These are phyloP conservation scores for Lepilemur ruficaudatus DNA, from an alignment of 2,797 vertebrate genomes.

Conservation along the genomic window DNA sequence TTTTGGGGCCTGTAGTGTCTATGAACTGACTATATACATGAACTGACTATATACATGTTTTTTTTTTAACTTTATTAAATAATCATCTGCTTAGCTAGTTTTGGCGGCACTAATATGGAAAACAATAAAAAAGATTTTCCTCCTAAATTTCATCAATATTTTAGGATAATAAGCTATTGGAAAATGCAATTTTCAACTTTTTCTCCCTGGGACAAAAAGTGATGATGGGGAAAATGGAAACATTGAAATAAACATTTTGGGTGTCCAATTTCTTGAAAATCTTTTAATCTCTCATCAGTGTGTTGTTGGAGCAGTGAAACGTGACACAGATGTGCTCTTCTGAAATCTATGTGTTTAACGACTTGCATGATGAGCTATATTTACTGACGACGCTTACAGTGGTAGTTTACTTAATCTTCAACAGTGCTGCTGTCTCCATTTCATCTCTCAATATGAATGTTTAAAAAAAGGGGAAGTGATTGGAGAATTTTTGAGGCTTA, in stretches of 20 bases:
- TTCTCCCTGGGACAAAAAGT: slow-evolving; percentile 35
- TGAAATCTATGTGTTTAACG: neutral
- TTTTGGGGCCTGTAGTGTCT: neutral
- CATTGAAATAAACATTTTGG: slow-evolving; percentile 50
- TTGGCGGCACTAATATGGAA: neutral
- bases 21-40: neutral
- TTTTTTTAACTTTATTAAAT: slow-evolving; percentile 44
- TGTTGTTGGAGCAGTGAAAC: slow-evolving; percentile 31
- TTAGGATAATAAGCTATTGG: slow-evolving; percentile 44
- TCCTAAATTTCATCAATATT: slow-evolving; percentile 48
- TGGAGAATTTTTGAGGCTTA: slow-evolving; percentile 7
- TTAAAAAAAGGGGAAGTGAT: slow-evolving; percentile 18
- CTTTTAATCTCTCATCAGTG: slow-evolving; percentile 36
- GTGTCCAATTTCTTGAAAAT: slow-evolving; percentile 40
- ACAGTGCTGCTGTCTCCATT: neutral
- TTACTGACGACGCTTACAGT: slow-evolving; percentile 10
- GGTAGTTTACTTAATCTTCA: slow-evolving; percentile 60
- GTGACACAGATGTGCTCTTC: slow-evolving; percentile 33
- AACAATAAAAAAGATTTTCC: neutral
- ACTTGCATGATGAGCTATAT: slow-evolving; percentile 30
- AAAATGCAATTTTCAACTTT: slow-evolving; percentile 39
- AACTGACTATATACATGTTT: no score
- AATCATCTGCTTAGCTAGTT: slow-evolving; percentile 4
- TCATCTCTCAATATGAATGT: slow-evolving; percentile 53
- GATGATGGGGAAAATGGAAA: neutral